Evolutionary conservation across 2,113 vertebrate species (phyloP), one percentile per base, ranked within the genome.

Genomic region (Neogobius melanostomus): DNA sequence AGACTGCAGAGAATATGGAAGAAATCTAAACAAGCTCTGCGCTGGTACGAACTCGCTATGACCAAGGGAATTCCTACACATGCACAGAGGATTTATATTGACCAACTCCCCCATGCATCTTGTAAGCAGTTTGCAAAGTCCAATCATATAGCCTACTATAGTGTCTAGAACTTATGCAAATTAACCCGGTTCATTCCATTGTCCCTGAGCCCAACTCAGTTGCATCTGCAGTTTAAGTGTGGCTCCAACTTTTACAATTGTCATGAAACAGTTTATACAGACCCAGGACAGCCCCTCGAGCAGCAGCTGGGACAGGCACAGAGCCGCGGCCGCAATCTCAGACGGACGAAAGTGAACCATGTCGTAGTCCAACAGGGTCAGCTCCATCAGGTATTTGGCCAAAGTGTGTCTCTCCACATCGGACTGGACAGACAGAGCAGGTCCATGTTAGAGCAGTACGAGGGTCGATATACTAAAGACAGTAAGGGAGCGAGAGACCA

Each of bases 361-460:
- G 50, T 94, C 88, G 0, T 98, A 99, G 88, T 99, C 97, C 0
- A 93, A n/a, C 1, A 99, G 93, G 0, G 96, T 95, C 88, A 99
- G 85, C 83, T 99, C 98, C 94, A 98, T 95, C 43, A 99, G 85
- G 10, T 99, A 99, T 57, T 98, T 99, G 47, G 95, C 95, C 69
- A 99, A 90, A 0, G 95, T 97, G 69, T 99, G 96, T 17, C 94
- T 92, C 70, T 95, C 93, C 5, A 92, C 90, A 11, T 97, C 94
- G 0, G 94, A 93, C 98, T 99, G 74, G 75, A 9, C 71, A 44
- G 44, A 64, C 28, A 36, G 66, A 17, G 57, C 36, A n/a, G 6
- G 1, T 12, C 64, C 4, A 21, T 6, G 8, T 60, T 60, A 60
- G 12, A 43, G 7, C 36, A 12, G 28, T 36, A 36, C 3, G 28